Evolutionary conservation across 2,888 invertebrate genomes (phyloP).

Genomic region (Ypsolopha sequella): DNA sequence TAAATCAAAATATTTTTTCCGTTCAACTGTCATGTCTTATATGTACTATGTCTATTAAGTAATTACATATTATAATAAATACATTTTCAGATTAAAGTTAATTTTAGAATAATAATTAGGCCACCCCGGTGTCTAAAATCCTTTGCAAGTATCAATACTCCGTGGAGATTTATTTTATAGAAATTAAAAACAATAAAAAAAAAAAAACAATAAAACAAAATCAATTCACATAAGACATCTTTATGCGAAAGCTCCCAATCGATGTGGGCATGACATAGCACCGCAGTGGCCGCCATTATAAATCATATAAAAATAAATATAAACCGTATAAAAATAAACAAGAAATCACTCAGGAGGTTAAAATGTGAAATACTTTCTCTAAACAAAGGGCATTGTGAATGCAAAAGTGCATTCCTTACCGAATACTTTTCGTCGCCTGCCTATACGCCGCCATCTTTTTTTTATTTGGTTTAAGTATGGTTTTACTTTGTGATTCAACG

Average conservation of each 20-base stretch:
- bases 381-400: conserved; percentile 69
- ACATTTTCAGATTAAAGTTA: too few relatives aligned
- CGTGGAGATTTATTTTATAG: too few relatives aligned
- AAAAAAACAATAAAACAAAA: too few relatives aligned
- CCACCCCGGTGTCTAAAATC: too few relatives aligned
- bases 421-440: conserved; percentile 68
- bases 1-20: too few relatives aligned
- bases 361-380: conserved; percentile 69
- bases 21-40: too few relatives aligned
- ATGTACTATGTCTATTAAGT: too few relatives aligned
- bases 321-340: conserved; percentile 53
- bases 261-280: conserved; percentile 5
- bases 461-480: conserved; percentile 32
- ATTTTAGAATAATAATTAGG: too few relatives aligned
- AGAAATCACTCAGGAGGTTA: conserved; percentile 61
- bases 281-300: conserved; percentile 37
- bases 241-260: conserved; percentile 14
- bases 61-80: too few relatives aligned
- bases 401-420: conserved; percentile 62
- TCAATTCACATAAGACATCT: too few relatives aligned
- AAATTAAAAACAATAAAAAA: too few relatives aligned
- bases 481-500: conserved; percentile 40
- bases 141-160: too few relatives aligned
- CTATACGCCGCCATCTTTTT: conserved; percentile 26
- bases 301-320: conserved; percentile 57